Base-by-base conservation (phyloP, 2,113 vertebrate species). In the Notarius lentiginosus region DNA sequence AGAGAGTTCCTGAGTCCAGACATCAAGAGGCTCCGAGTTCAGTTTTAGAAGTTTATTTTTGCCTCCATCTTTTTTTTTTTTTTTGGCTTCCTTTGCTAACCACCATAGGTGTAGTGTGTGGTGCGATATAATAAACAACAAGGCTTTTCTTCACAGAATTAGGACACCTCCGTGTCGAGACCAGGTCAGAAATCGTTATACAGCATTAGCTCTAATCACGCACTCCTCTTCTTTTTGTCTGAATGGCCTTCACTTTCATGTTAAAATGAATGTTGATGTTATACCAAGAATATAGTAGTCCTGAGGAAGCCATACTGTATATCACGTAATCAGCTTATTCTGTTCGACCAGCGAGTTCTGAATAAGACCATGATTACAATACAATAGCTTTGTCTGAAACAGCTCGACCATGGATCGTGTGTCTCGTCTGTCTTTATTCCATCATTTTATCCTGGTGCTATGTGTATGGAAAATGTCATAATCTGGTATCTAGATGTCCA, bases 211-310 rank as follows among this genome's bases (percentile, higher is more conserved):
- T 84, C 11, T 53, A 77, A 65, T 85, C 73, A 47, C n/a, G 6
- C 12, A 63, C 47, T 30, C 41, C 41, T 41, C 24, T 55, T 9
- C 66, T 84, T 60, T 76, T 60, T 63, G 41, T 18, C 11, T 79
- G 73, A 80, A 68, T 80, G 60, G 61, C n/a, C 15, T 56, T 60
- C 61, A 68, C 22, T 79, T 86, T 34, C 49, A 79, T 20, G 75
- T 34, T 41, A 34, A 85, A 60, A 65, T 63, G 41, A 85, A 4
- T 65, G 47, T 30, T 68, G n/a, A 86, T 55, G 56, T 79, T 85
- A 41, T 47, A 22, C 20, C 49, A 22, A 9, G 61, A 66, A 79
- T 79, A 41, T 15, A 55, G 58, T 22, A 68, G 27, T 34, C 30
- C n/a, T 56, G 27, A 68, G 20, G 79, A 30, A 85, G 84, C 14